These are phyloP conservation scores for Aporophyla nigra DNA, from an alignment of 2,888 invertebrate genomes.

Conservation along the genomic window DNA sequence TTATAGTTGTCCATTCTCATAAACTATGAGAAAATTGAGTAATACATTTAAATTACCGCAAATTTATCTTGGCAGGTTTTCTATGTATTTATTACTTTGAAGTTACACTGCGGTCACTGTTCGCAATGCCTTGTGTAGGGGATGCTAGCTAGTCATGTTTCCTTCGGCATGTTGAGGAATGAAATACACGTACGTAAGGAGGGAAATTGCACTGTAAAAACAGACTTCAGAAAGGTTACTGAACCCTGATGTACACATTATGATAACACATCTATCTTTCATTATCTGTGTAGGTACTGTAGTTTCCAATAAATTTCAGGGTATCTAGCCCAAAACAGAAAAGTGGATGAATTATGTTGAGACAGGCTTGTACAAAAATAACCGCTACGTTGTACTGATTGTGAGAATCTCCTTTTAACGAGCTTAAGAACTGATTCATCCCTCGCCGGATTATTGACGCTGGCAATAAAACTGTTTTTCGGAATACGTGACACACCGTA, in stretches of 20 bases:
- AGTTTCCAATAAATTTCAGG: too few relatives aligned
- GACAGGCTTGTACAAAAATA: neutral
- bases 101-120: neutral
- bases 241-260: neutral
- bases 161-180: too few relatives aligned
- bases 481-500: slow-evolving; percentile 12
- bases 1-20: slow-evolving; percentile 41
- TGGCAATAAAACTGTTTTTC: slow-evolving; percentile 16
- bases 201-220: neutral
- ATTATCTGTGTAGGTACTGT: too few relatives aligned
- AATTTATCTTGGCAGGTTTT: neutral
- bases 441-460: neutral
- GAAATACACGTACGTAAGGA: too few relatives aligned
- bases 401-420: neutral
- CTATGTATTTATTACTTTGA: too few relatives aligned
- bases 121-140: too few relatives aligned
- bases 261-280: too few relatives aligned
- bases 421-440: slow-evolving; percentile 21
- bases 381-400: neutral
- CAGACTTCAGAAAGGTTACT: neutral
- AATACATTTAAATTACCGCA: too few relatives aligned
- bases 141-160: too few relatives aligned
- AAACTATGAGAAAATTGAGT: slow-evolving; percentile 6
- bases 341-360: neutral
- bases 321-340: neutral